Percentiles rank a stretch among this genome's conserved stretches.
These are phyloP conservation scores for Synodontis membranacea DNA, from an alignment of 2,113 vertebrate genomes.

Conservation along the genomic window DNA sequence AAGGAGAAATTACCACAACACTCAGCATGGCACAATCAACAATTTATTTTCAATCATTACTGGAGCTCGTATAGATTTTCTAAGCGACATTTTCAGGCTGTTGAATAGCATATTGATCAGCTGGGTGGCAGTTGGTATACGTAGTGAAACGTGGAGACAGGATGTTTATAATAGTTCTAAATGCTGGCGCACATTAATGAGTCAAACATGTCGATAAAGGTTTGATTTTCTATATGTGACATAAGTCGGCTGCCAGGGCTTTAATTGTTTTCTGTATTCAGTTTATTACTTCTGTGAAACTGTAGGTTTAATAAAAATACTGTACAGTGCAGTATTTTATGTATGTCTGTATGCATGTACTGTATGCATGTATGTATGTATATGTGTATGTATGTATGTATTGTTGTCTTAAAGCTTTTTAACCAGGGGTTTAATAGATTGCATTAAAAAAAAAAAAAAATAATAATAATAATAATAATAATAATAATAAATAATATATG, in stretches of 20 bases:
- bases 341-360: neutral
- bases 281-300: constrained; percentile 5
- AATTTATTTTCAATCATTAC: constrained; percentile 57
- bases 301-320: neutral
- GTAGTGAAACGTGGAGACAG: constrained; percentile 46
- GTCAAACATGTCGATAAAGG: constrained; percentile 51
- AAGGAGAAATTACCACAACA: constrained; percentile 33
- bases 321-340: neutral
- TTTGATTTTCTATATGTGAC: constrained; percentile 44
- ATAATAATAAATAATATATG: neutral
- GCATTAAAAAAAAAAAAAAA: neutral
- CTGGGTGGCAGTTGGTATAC: constrained; percentile 55
- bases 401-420: no score
- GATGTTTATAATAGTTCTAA: constrained; percentile 55
- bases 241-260: constrained; percentile 31
- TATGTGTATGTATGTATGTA: neutral
- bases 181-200: constrained; percentile 47
- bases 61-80: constrained; percentile 57
- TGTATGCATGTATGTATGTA: neutral
- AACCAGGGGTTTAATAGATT: neutral
- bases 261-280: constrained; percentile 41
- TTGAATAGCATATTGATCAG: constrained; percentile 60
- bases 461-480: neutral
- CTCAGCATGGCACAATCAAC: constrained; percentile 49
- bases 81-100: constrained; percentile 62